Evolutionary conservation across 1,140 invertebrate genomes (phyloP).

Genomic region (Aphaenogaster rudis): DNA sequence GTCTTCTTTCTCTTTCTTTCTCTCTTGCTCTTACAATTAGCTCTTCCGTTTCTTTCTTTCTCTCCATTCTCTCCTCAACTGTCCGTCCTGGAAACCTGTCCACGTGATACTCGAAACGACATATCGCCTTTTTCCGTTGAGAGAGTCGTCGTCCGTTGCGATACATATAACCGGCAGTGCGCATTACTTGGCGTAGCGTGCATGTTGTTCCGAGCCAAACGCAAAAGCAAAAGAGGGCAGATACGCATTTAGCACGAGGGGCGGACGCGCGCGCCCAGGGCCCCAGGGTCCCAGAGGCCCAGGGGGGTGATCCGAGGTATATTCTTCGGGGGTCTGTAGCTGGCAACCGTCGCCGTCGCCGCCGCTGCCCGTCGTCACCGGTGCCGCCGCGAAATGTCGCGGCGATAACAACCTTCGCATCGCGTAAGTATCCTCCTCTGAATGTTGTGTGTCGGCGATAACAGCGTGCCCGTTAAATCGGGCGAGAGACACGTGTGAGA

Average conservation of each 20-base stretch:
- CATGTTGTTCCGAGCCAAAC: constrained; percentile 67
- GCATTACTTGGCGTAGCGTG: constrained; percentile 68
- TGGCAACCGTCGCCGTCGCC: constrained; percentile 8
- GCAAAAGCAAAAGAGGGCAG: constrained; percentile 33
- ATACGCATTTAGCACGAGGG: constrained; percentile 36
- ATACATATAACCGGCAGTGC: constrained; percentile 60
- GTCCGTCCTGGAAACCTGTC: background rate
- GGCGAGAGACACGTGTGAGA: background rate
- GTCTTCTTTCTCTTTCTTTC: constrained; percentile 25
- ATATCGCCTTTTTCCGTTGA: constrained; percentile 41
- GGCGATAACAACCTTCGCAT: constrained; percentile 39
- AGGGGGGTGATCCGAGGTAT: background rate
- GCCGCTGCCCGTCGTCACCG: background rate
- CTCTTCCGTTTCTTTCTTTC: background rate
- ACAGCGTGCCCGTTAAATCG: constrained; percentile 29
- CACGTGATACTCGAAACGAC: constrained; percentile 7
- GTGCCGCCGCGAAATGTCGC: constrained; percentile 29
- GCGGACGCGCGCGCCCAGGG: constrained; percentile 5
- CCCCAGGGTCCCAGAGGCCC: background rate
- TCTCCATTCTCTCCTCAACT: background rate
- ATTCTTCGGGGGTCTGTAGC: constrained; percentile 29
- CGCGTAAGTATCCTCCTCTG: constrained; percentile 72
- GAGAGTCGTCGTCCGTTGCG: constrained; percentile 49
- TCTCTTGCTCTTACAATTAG: background rate
- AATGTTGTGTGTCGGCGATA: constrained; percentile 57